Conservation (phyloP, 2,113 vertebrate genomes). For the Chionis minor region DNA sequence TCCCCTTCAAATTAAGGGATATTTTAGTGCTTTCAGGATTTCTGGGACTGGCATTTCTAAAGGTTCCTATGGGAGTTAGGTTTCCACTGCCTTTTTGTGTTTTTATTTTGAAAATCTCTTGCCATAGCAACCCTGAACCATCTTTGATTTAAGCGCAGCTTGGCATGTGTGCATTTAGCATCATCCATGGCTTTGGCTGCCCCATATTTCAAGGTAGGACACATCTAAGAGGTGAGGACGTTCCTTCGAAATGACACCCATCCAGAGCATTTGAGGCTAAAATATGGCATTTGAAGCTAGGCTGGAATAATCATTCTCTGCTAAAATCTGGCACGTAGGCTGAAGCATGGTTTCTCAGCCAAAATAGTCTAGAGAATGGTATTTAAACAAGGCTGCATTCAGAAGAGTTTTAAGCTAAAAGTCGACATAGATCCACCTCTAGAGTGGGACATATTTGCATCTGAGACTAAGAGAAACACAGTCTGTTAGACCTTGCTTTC, state of each 20-base stretch:
- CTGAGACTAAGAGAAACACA: not conserved
- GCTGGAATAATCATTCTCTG: not conserved
- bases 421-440: not conserved
- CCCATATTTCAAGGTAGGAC: not conserved
- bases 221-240: not conserved
- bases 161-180: not conserved
- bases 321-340: constrained; percentile 8
- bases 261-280: not conserved
- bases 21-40: not conserved
- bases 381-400: constrained; percentile 26
- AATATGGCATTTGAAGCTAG: not conserved
- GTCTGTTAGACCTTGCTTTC: not conserved
- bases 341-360: constrained; percentile 14
- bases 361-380: constrained; percentile 16
- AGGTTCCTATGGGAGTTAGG: fast-evolving
- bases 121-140: not conserved
- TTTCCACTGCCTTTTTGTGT: not conserved
- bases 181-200: not conserved
- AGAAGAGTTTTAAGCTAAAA: not conserved
- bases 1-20: not conserved
- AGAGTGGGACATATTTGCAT: not conserved
- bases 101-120: not conserved
- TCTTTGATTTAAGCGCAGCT: not conserved
- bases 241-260: not conserved
- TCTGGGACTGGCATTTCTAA: not conserved